Evolutionary conservation across 2,113 vertebrate species (phyloP), one percentile per base, ranked within the genome.

Genomic region (Collichthys lucidus): DNA sequence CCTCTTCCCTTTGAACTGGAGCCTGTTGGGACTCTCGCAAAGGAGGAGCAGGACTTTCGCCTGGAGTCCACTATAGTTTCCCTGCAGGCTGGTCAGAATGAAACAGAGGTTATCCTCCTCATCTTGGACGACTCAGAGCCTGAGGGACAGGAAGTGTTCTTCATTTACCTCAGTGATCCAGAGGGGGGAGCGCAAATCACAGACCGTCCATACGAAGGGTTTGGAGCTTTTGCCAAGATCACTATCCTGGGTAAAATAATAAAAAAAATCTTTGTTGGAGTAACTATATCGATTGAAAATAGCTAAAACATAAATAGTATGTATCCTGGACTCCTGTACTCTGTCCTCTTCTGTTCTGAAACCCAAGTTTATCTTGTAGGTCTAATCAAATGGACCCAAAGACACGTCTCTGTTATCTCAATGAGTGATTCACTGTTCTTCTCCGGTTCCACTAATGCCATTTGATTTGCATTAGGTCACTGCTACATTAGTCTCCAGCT

Each of bases 121-220:
- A 96, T 99, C 91, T 62, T 98, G 88, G 97, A 99, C 90, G 98
- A 99, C 77, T 91, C 95, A 19, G 96, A 98, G 67, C 97, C 98
- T 0, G 98, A 99, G 89, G 98, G 98, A 29, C 94, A 94, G 78
- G 98, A 99, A 81, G 93, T 95, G 10, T 99, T 99, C 92, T 97
- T 95, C 40, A 94, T 99, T 82, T 97, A 96, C 86, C 97, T 99
- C 63, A 95, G 95, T 73, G 86, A 98, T 80, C 96, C 97, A 26
- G 92, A 94, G 71, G 94, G 93, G 46, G 97, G 98, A 79, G 97
- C 95, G 5, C 94, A 96, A 87, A 95, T 99, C 88, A 93, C 96
- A 62, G 94, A 95, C 52, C 91, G 91, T 31, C 93, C 91, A 11
- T 93, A 96, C 82, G 94, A 91, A 53, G 97, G 96, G 47, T 97